Conservation (phyloP, 2,797 vertebrate genomes). For the Gambelia wislizenii region DNA sequence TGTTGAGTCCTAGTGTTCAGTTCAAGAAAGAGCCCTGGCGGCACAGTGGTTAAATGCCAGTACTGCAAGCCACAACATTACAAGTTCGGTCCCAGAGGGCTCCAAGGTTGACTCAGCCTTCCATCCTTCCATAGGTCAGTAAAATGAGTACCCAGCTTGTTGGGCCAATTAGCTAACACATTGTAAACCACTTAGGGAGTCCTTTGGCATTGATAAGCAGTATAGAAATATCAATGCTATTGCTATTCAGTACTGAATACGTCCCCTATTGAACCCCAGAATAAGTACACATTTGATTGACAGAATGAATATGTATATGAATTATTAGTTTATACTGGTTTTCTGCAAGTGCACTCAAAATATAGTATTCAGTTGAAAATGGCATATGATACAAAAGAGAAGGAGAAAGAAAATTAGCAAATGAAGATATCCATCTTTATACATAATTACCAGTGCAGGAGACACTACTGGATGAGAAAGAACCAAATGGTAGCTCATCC, state of each 20-base stretch:
- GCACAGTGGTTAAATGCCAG: too few species aligned
- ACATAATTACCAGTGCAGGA: background rate
- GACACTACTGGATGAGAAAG: background rate
- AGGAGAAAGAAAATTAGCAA: background rate
- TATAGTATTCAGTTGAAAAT: background rate
- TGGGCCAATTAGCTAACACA: too few species aligned
- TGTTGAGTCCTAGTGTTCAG: constrained; percentile 6
- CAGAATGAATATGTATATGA: too few species aligned
- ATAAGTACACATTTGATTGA: background rate
- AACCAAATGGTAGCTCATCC: background rate
- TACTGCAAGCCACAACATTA: too few species aligned
- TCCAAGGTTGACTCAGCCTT: too few species aligned
- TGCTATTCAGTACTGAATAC: background rate
- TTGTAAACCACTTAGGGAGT: too few species aligned
- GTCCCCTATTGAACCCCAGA: background rate
- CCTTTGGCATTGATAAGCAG: too few species aligned
- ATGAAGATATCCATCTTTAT: background rate
- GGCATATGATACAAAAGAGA: background rate
- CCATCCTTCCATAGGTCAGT: too few species aligned
- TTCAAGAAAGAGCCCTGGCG: too few species aligned
- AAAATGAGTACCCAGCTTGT: too few species aligned
- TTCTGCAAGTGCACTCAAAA: background rate
- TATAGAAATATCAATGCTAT: too few species aligned
- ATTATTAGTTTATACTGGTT: background rate
- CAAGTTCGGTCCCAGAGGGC: too few species aligned